Evolutionary conservation across 2,113 vertebrate species (phyloP), one percentile per base, ranked within the genome.

Genomic region (Podiceps cristatus): DNA sequence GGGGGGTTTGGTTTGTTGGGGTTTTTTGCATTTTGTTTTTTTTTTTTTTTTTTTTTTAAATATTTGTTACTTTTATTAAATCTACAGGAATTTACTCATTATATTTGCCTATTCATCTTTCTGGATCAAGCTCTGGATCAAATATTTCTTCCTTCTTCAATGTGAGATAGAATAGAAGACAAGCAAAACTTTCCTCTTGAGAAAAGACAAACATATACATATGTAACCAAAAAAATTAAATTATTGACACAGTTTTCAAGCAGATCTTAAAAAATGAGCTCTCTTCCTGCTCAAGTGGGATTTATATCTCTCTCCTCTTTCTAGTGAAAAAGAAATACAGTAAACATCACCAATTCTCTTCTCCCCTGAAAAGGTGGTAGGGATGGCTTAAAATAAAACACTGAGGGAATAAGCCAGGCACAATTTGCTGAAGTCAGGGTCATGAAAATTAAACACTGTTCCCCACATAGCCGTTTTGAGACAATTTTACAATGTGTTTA

Each of bases 261-360:
- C 4, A 64, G 10, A 24, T 77, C 19, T 77, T 72, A 2, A 67
- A 72, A 85, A 44, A 60, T 20, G 0, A 25, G 37, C n/a, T 81
- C 12, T 62, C 8, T 11, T 76, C 12, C n/a, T 35, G n/a, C 8
- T 44, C 10, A 63, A n/a, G 16, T 0, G 1, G 17, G 7, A 44
- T 69, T 63, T 45, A 47, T n/a, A 9, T 72, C 2, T 42, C 29
- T 63, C 31, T 75, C 13, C 10, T 45, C 18, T 44, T 71, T 47
- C 28, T 55, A 31, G 13, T 45, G 73, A 33, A 75, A 71, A 79
- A 53, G 17, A 60, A 49, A 67, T 20, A 10, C 13, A 60, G 11
- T 3, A 78, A 60, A 20, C 64, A 69, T 31, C 20, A 63, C 19
- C 18, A 75, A 7, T 58, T 74, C 9, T 13, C 3, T 56, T 17